Evolutionary conservation across 2,113 vertebrate genomes (phyloP).

Genomic region (Urocitellus parryii): DNA sequence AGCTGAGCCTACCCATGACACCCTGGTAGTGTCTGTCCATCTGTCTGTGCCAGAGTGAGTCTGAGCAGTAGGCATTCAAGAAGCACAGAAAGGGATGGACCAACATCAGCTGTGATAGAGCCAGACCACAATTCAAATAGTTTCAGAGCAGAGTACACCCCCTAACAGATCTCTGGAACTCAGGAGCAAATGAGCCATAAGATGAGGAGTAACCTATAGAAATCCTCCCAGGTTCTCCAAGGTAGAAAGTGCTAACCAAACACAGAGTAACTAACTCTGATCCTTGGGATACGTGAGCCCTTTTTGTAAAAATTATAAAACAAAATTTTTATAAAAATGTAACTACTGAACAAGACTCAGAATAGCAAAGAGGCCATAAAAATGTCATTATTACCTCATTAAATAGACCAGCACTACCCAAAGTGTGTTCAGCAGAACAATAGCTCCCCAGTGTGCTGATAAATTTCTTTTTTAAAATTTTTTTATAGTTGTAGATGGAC

Average conservation of each 20-base stretch:
- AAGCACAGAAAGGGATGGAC: not conserved
- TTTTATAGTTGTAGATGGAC: too few relatives aligned
- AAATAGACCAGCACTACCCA: not conserved
- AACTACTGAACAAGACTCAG: not conserved
- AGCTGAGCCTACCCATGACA: conserved; percentile 74
- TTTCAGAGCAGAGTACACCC: not conserved
- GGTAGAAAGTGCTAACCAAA: not conserved
- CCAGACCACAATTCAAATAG: not conserved
- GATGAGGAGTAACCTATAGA: not conserved
- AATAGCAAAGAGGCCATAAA: not conserved
- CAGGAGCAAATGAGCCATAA: not conserved
- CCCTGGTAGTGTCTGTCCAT: conserved; percentile 54
- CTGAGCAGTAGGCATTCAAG: conserved; percentile 16
- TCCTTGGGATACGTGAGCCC: not conserved
- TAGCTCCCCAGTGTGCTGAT: not conserved
- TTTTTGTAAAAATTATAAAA: not conserved
- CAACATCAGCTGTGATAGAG: not conserved
- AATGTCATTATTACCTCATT: not conserved
- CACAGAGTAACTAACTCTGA: not conserved
- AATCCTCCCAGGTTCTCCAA: not conserved
- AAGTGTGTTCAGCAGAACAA: not conserved
- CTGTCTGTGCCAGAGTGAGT: conserved; percentile 64
- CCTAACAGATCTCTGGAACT: not conserved
- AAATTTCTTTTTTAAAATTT: not conserved
- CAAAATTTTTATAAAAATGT: not conserved